These are phyloP conservation scores for Urocynchramus pylzowi DNA, from an alignment of 2,113 vertebrate genomes.

Conservation along the genomic window DNA sequence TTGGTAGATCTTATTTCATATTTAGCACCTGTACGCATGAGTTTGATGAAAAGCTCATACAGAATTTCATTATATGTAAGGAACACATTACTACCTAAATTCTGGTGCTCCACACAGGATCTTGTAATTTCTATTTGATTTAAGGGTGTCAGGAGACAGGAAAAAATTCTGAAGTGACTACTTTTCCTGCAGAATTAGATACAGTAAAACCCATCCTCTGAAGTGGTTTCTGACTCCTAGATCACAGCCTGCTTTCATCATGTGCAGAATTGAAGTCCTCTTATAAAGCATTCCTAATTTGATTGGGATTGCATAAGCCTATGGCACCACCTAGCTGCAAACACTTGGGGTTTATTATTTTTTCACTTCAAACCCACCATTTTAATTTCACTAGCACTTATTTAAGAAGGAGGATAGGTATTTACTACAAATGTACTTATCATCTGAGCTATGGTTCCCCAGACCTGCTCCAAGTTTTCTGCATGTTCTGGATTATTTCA, in stretches of 20 bases:
- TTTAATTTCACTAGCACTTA: background rate
- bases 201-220: background rate
- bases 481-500: background rate
- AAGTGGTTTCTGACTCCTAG: background rate
- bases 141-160: background rate
- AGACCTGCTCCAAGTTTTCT: background rate
- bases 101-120: background rate
- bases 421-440: background rate
- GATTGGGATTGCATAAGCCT: background rate
- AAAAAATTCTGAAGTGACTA: background rate
- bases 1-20: background rate
- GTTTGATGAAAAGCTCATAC: background rate
- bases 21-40: background rate
- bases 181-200: background rate
- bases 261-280: background rate
- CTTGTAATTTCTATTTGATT: background rate
- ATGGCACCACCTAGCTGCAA: constrained; percentile 63
- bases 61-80: background rate
- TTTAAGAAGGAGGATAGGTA: background rate
- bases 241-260: background rate
- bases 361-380: background rate
- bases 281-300: background rate
- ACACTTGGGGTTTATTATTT: background rate
- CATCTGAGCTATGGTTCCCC: background rate
- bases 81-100: background rate